Base-by-base conservation (phyloP, 2,888 invertebrate genomes). In the Syritta pipiens region DNA sequence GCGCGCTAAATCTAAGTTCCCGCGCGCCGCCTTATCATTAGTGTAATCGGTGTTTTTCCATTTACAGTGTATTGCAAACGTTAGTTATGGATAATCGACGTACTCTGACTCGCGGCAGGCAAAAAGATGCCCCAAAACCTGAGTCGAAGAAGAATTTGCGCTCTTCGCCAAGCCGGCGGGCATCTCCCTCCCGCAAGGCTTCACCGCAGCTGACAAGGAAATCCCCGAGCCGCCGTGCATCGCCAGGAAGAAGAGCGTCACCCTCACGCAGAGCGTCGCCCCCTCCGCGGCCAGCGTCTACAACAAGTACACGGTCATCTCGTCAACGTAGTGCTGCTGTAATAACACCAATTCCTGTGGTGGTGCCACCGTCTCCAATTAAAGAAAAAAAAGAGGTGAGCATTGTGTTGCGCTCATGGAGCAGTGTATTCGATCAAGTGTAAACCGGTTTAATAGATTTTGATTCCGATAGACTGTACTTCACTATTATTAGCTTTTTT, bases 161-260 rank as follows among this genome's bases (percentile, higher is more conserved):
- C 1, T 65, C 76, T 4, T 76, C 76, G 7, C 69, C 69, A n/a
- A 71, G 35, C n/a, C 76, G 76, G n/a, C 74, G 76, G 0, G 75
- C 81, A 4, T 83, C 83, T 9, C 83, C 83, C 3, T 60, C 55
- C 3, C 82, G 5, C 83, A 83, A 46, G 86, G 86, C 63, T 91
- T 86, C 82, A 20, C 84, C 81, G 42, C 85, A 88, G 5, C 86
- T 90, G 28, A 87, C 89, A 12, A 89, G 90, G 3, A 91, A 91
- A 83, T 91, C 91, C 19, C 91, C 91, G 10, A 86, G 90, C 7
- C 84, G 87, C 4, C 87, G 90, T 46, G 91, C 90, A 71, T 91
- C 91, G 6, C 90, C 91, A 2, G 88, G 89, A 75, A 88, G 90
- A 68, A 90, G 90, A 83, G 85, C 90, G 14, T 84, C 84, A 12